Conservation (phyloP, 2,113 vertebrate genomes). For the Salvelinus namaycush region DNA sequence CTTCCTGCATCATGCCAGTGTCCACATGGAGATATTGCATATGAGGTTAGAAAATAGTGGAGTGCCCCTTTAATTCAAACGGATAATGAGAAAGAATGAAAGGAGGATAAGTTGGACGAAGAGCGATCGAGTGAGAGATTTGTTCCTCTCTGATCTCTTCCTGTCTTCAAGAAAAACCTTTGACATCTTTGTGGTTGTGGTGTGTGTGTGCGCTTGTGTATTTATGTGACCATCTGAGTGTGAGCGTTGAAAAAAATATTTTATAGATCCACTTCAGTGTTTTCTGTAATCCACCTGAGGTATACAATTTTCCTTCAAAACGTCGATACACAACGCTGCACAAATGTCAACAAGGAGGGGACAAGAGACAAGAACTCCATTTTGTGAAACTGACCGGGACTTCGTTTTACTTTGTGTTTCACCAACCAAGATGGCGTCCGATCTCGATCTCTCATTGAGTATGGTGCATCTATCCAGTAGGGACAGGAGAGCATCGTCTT, state of each 20-base stretch:
- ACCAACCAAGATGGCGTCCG: not conserved
- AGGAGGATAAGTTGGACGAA: constrained; percentile 25
- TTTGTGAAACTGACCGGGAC: not conserved
- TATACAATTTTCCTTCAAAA: constrained; percentile 31
- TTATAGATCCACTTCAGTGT: not conserved
- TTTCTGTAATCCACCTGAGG: constrained; percentile 51
- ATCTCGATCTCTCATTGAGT: not conserved
- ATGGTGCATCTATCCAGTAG: not conserved
- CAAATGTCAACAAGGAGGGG: not conserved
- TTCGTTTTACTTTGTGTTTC: not conserved
- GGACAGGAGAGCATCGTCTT: not conserved
- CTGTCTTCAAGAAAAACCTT: not conserved
- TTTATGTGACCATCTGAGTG: constrained; percentile 21
- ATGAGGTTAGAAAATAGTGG: no score
- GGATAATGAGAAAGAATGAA: not conserved
- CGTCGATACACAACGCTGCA: not conserved
- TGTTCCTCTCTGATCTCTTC: constrained; percentile 23
- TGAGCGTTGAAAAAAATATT: not conserved
- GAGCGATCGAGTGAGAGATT: constrained; percentile 28
- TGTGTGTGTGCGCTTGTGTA: constrained; percentile 10
- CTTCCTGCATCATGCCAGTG: not conserved
- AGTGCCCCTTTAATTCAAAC: not conserved
- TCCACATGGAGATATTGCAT: no score
- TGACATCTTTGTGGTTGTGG: constrained; percentile 33
- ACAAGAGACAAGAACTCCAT: not conserved